These are phyloP conservation scores for Cephus sareptanus DNA, from an alignment of 2,888 invertebrate species.

Conservation along the genomic window DNA sequence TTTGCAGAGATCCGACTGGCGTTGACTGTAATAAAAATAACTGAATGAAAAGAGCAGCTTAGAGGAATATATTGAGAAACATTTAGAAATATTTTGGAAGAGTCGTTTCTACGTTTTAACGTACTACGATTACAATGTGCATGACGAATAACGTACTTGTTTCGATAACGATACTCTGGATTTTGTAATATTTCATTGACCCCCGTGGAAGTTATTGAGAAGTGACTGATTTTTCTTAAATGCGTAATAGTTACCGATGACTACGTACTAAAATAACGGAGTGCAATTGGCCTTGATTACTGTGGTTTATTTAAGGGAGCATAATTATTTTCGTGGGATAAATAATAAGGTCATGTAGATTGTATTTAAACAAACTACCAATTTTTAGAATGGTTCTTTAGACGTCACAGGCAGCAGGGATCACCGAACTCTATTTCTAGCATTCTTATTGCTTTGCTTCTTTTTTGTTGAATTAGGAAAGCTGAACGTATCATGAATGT, in stretches of 20 bases:
- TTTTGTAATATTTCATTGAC: background rate
- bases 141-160: background rate
- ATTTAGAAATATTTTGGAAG: background rate
- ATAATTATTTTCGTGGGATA: background rate
- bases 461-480: background rate
- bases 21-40: constrained; percentile 79
- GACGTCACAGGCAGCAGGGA: background rate
- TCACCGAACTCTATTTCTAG: background rate
- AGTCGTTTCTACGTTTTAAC: background rate
- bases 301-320: background rate
- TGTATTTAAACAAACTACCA: background rate
- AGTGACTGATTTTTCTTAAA: background rate
- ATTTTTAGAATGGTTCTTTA: background rate
- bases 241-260: background rate
- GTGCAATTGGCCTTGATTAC: background rate
- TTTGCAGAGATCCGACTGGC: constrained; percentile 91
- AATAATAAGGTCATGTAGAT: background rate
- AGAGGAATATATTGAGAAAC: background rate
- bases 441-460: background rate
- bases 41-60: background rate
- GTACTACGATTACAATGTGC: background rate
- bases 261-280: background rate
- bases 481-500: background rate
- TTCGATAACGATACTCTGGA: background rate
- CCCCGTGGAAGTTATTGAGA: background rate